These are phyloP conservation scores for Melanogrammus aeglefinus DNA, from an alignment of 2,797 vertebrate genomes.

Conservation along the genomic window DNA sequence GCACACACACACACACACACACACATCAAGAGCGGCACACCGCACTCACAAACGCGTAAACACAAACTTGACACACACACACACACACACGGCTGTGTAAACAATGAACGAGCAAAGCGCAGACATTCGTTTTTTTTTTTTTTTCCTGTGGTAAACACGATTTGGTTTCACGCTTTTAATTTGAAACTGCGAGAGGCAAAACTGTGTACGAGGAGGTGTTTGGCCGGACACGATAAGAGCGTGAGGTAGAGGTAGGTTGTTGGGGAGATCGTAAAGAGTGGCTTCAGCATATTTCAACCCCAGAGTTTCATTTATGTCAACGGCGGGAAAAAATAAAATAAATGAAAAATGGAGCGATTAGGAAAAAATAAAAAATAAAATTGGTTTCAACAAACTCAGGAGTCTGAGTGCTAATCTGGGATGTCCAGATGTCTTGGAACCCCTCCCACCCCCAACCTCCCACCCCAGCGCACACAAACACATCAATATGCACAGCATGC, in stretches of 20 bases:
- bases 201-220: not conserved
- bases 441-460: not conserved
- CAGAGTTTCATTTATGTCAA: not conserved
- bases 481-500: not conserved
- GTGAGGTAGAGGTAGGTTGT: not conserved
- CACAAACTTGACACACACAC: not conserved
- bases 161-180: slow-evolving; percentile 5
- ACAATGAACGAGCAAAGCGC: not conserved
- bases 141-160: not conserved
- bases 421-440: not conserved
- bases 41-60: not conserved
- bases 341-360: not conserved
- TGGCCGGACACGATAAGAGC: not conserved
- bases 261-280: not conserved
- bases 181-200: not conserved
- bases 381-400: not conserved
- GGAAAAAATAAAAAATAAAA: not conserved
- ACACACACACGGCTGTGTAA: not conserved
- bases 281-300: not conserved
- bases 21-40: not conserved
- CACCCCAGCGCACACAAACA: not conserved
- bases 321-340: not conserved
- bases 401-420: not conserved
- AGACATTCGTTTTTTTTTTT: not conserved
- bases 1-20: too few species aligned